Evolutionary conservation across 37 sponge, comb jelly and placozoan species (phyloP).

Genomic region (Haliclona indistincta): DNA sequence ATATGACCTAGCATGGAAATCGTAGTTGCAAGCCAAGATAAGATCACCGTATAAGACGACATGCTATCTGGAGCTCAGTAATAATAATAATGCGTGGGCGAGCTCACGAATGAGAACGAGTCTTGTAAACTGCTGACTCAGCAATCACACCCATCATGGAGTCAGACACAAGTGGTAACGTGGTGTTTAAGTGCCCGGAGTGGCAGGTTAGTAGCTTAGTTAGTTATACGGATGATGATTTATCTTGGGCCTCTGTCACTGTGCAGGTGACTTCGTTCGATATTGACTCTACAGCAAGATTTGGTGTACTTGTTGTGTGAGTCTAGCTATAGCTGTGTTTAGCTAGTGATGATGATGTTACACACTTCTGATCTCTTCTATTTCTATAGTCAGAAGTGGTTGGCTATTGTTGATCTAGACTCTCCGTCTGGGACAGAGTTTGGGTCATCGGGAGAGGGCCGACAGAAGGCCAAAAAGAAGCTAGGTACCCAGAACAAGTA

Average conservation of each 20-base stretch:
- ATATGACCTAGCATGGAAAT: too few relatives aligned
- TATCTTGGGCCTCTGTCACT: neutral
- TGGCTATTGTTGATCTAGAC: constrained; percentile 70
- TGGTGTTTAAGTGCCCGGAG: constrained; percentile 42
- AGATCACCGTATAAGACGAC: too few relatives aligned
- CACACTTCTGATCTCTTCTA: neutral
- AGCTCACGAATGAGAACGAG: too few relatives aligned
- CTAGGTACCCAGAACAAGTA: constrained; percentile 59
- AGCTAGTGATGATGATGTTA: too few relatives aligned
- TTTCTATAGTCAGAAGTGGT: constrained; percentile 65
- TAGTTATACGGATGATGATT: neutral
- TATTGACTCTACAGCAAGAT: constrained; percentile 62
- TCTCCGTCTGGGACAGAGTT: neutral
- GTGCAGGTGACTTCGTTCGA: constrained; percentile 63
- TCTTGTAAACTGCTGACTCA: too few relatives aligned
- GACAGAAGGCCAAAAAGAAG: constrained; percentile 60
- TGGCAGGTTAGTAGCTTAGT: constrained; percentile 40
- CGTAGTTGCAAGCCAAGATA: too few relatives aligned
- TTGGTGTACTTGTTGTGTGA: constrained; percentile 77
- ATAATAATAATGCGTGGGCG: too few relatives aligned
- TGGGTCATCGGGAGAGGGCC: constrained; percentile 5
- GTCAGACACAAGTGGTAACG: neutral
- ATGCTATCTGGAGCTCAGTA: too few relatives aligned
- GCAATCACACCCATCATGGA: too few relatives aligned
- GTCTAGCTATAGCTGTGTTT: neutral